phyloP scores from a whole-genome alignment of 1,140 invertebrate species.

The Penaeus japonicus region DNA sequence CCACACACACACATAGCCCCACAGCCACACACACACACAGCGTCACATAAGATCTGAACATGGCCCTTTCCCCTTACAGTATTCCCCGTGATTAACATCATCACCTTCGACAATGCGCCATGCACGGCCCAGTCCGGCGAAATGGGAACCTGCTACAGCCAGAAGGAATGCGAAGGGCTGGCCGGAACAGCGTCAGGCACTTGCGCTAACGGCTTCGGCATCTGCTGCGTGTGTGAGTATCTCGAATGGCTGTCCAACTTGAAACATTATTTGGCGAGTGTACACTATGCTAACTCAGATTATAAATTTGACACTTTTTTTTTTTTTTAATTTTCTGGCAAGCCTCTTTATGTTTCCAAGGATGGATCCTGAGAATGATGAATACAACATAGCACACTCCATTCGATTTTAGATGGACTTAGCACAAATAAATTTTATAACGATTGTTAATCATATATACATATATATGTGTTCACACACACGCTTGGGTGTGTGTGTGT shows the following conservation, averaged over 20 bases:
- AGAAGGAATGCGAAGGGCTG: slow-evolving; percentile 70
- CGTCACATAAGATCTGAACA: not conserved
- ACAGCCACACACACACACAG: not conserved
- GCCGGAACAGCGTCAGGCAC: slow-evolving; percentile 72
- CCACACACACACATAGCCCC: not conserved
- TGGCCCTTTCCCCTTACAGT: not conserved
- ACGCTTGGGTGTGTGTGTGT: too few species aligned
- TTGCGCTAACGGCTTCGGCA: slow-evolving; percentile 79
- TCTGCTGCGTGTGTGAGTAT: slow-evolving; percentile 87
- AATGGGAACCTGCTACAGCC: slow-evolving; percentile 55
- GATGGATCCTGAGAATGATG: too few species aligned
- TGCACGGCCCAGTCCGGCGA: slow-evolving; percentile 51
- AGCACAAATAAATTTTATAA: too few species aligned
- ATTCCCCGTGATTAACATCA: slow-evolving; percentile 43
- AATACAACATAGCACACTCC: too few species aligned
- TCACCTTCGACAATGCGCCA: slow-evolving; percentile 57
- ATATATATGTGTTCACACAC: too few species aligned
- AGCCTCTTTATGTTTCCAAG: too few species aligned
- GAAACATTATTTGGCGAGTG: slow-evolving; percentile 48
- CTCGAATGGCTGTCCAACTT: slow-evolving; percentile 31
- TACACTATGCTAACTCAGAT: too few species aligned
- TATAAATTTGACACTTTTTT: too few species aligned
- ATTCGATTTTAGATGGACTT: too few species aligned
- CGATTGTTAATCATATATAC: too few species aligned
- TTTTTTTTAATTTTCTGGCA: too few species aligned